Conservation (phyloP, 2,888 invertebrate genomes). For the Odiellus spinosus region DNA sequence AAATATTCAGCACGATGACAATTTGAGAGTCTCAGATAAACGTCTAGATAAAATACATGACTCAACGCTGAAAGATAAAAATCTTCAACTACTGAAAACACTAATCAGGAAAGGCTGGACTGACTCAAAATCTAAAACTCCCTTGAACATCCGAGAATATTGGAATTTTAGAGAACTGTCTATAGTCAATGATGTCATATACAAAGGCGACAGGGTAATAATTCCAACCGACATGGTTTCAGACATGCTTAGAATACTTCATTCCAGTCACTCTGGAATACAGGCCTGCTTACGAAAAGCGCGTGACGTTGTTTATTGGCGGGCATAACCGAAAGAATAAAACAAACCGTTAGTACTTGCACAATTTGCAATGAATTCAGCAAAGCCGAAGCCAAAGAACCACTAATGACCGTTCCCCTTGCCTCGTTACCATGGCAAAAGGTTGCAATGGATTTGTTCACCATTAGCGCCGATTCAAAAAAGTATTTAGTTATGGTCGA, state of each 20-base stretch:
- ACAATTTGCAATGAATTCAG: not conserved
- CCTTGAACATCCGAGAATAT: not conserved
- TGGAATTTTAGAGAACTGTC: not conserved
- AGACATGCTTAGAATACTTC: not conserved
- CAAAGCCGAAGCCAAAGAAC: not conserved
- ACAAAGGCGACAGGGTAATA: not conserved
- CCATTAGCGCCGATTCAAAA: no score
- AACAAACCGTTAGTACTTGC: not conserved
- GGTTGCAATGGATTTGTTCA: not conserved
- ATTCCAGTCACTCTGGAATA: not conserved
- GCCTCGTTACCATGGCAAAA: constrained; percentile 1
- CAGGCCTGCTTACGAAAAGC: not conserved
- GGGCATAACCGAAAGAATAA: not conserved
- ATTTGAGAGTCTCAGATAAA: no score
- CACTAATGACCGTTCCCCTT: not conserved
- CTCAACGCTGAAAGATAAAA: no score
- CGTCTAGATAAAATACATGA: no score
- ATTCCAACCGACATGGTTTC: not conserved
- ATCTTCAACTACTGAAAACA: no score
- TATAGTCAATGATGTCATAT: not conserved
- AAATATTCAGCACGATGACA: no score
- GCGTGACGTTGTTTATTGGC: not conserved
- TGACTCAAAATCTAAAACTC: not conserved
- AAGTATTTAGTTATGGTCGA: constrained; percentile 1
- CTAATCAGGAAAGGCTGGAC: not conserved